Conservation (phyloP, 2,797 vertebrate genomes). For the Malacoctenus gilli region DNA sequence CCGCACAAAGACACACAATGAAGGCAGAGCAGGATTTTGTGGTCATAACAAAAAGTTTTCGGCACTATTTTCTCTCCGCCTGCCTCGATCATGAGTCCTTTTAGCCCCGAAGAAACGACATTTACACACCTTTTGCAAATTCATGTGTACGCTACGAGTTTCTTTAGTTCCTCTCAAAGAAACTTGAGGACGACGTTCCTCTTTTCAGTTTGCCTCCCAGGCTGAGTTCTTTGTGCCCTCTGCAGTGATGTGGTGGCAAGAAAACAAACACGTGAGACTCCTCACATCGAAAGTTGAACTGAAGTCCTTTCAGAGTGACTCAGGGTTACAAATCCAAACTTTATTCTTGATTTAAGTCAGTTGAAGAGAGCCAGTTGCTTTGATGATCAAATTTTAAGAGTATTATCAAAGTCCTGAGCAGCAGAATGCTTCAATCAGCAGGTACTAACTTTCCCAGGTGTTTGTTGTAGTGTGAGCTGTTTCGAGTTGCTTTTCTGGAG, state of each 20-base stretch:
- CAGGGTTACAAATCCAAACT: background rate
- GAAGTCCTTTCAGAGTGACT: too few species aligned
- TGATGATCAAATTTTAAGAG: background rate
- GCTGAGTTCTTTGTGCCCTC: background rate
- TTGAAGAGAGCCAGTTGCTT: background rate
- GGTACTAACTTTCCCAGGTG: too few species aligned
- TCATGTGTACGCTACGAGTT: background rate
- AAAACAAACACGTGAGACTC: background rate
- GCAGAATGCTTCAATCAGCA: too few species aligned
- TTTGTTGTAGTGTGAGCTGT: too few species aligned
- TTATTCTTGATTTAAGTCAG: background rate
- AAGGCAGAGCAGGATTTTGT: conserved; percentile 18
- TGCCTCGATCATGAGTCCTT: conserved; percentile 5
- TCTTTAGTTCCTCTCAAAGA: conserved; percentile 1
- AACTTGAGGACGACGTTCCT: too few species aligned
- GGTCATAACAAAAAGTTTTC: conserved; percentile 14
- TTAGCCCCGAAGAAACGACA: background rate
- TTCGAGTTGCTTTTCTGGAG: too few species aligned
- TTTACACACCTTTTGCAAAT: background rate
- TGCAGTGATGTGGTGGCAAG: background rate
- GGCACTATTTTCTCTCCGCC: conserved; percentile 1
- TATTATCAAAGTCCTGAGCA: background rate
- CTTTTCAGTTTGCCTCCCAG: too few species aligned
- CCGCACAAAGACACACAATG: conserved; percentile 34
- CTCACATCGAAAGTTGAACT: too few species aligned